phyloP scores from a whole-genome alignment of 2,888 invertebrate genomes.

The Nudaria mundana region DNA sequence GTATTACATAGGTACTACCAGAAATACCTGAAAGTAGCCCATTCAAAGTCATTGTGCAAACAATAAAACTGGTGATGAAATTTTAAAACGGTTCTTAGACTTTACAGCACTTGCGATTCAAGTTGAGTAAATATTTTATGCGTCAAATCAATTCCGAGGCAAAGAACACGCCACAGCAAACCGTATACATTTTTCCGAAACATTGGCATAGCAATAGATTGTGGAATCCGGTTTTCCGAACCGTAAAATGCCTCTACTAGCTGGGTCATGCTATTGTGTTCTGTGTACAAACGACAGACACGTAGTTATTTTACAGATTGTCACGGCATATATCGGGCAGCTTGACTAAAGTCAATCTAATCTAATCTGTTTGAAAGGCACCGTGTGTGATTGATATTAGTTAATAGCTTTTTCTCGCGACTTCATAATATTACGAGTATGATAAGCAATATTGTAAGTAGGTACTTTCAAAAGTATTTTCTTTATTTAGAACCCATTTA shows the following conservation, averaged over 20 bases:
- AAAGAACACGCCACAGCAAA: slow-evolving; percentile 1
- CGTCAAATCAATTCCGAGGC: slow-evolving; percentile 4
- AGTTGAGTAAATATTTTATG: no score
- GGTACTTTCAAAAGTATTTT: no score
- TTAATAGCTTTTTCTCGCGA: no score
- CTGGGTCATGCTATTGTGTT: slow-evolving; percentile 33
- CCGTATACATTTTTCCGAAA: slow-evolving; percentile 28
- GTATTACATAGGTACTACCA: no score
- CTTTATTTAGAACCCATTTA: no score
- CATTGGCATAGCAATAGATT: slow-evolving; percentile 35
- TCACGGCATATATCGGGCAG: slow-evolving; percentile 1
- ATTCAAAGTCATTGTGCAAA: no score
- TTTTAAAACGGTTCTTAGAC: no score
- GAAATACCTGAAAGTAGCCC: no score
- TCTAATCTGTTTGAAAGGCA: not conserved
- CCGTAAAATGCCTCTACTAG: slow-evolving; percentile 53
- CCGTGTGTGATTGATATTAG: not conserved
- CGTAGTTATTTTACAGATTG: slow-evolving; percentile 5
- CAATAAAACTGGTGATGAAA: no score
- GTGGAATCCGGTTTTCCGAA: slow-evolving; percentile 19
- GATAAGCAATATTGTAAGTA: no score
- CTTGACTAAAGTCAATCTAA: not conserved
- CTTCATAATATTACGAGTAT: no score
- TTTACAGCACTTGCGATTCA: no score
- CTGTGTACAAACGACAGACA: slow-evolving; percentile 19